Percentiles rank a stretch among this genome's conserved stretches.
phyloP scores from a whole-genome alignment of 2,888 invertebrate genomes.

The Sisyra nigra region DNA sequence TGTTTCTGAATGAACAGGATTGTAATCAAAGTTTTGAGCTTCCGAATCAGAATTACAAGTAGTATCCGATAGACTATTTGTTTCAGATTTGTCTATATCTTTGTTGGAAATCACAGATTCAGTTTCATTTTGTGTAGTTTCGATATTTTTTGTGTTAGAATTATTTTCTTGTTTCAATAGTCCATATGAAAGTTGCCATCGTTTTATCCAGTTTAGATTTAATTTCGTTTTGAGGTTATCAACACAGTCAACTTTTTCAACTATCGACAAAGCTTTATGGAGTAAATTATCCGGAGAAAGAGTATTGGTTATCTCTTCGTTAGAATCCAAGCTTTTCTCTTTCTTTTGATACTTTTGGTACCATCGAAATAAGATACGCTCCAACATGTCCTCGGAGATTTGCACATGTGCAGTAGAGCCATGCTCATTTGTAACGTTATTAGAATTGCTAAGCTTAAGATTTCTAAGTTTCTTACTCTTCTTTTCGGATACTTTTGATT shows the following conservation, averaged over 20 bases:
- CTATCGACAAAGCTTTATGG: conserved; percentile 4
- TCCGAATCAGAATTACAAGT: background rate
- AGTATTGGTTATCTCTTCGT: background rate
- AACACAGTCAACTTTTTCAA: conserved; percentile 5
- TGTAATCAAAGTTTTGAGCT: background rate
- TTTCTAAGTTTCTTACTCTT: background rate
- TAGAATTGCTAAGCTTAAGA: too few species aligned
- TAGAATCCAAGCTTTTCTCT: conserved; percentile 3
- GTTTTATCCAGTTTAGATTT: conserved; percentile 4
- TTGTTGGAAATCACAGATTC: background rate
- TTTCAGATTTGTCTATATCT: conserved; percentile 6
- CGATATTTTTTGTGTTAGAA: background rate
- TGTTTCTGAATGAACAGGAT: background rate
- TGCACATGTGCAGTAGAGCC: background rate
- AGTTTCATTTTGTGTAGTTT: background rate
- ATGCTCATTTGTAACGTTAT: background rate
- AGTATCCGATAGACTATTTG: background rate
- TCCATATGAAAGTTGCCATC: conserved; percentile 6
- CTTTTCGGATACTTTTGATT: background rate
- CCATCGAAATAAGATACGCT: conserved; percentile 7
- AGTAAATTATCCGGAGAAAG: conserved; percentile 3
- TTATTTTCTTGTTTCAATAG: conserved; percentile 1
- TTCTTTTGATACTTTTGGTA: conserved; percentile 8
- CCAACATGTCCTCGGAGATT: conserved; percentile 8
- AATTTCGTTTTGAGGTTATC: conserved; percentile 4